phyloP scores from a whole-genome alignment of 2,113 vertebrate genomes.

The Sardina pilchardus region DNA sequence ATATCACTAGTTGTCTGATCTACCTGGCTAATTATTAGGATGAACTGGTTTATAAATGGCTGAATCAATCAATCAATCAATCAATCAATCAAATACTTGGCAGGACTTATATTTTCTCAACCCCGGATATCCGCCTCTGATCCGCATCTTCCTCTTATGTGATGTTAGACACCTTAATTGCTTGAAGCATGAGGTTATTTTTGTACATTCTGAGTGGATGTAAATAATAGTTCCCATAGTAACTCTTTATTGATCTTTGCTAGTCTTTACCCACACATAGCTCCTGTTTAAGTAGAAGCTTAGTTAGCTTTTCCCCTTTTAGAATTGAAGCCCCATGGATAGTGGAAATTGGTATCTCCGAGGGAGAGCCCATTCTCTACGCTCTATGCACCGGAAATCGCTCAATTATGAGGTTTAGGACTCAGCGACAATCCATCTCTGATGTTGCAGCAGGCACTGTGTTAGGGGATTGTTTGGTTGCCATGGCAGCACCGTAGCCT shows the following conservation, averaged over 20 bases:
- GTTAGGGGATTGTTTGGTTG: constrained; percentile 65
- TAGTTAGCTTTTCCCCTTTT: background rate
- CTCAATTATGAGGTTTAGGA: background rate
- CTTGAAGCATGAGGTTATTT: background rate
- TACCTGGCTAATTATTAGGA: too few relatives aligned
- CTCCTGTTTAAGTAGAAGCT: background rate
- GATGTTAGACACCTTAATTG: background rate
- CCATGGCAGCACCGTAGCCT: constrained; percentile 50
- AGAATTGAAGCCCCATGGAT: background rate
- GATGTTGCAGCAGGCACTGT: background rate
- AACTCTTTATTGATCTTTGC: background rate
- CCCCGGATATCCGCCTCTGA: too few relatives aligned
- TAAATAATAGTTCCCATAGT: background rate
- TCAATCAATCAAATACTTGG: too few relatives aligned
- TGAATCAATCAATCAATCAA: too few relatives aligned
- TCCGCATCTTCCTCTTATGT: background rate
- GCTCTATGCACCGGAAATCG: background rate
- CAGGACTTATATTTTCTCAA: too few relatives aligned
- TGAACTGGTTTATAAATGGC: too few relatives aligned
- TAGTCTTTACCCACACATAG: background rate
- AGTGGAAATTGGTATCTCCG: background rate
- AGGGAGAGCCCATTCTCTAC: background rate
- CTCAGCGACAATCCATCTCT: background rate
- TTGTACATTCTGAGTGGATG: background rate
- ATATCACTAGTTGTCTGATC: too few relatives aligned